Conservation (phyloP, 2,888 invertebrate species). For the Ectobius pallidus region DNA sequence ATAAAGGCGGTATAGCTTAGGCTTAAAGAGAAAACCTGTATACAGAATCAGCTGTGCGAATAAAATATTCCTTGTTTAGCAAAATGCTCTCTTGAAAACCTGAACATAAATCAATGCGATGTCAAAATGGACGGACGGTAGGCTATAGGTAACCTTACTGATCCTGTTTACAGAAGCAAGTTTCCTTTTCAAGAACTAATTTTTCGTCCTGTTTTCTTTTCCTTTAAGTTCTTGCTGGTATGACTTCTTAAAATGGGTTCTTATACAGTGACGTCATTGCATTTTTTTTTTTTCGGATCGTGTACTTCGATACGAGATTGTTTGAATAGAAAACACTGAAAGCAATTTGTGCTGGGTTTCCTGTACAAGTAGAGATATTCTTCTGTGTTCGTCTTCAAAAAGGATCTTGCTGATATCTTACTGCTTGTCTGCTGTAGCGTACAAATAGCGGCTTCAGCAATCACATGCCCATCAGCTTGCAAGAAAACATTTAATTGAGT, state of each 20-base stretch:
- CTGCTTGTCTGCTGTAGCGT: too few species aligned
- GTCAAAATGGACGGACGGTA: constrained; percentile 14
- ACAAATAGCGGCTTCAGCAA: too few species aligned
- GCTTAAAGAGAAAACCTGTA: not conserved
- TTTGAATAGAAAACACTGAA: too few species aligned
- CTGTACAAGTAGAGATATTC: too few species aligned
- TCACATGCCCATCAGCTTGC: too few species aligned
- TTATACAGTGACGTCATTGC: not conserved
- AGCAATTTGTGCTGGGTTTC: too few species aligned
- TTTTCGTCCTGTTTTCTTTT: not conserved
- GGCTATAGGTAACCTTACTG: not conserved
- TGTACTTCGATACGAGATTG: too few species aligned
- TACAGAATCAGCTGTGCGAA: not conserved
- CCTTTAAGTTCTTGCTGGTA: not conserved
- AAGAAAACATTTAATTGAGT: too few species aligned
- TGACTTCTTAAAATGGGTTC: not conserved
- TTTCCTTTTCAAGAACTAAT: constrained; percentile 22
- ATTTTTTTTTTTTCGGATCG: too few species aligned
- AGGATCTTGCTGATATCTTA: too few species aligned
- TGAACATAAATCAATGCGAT: constrained; percentile 5
- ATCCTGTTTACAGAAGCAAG: not conserved
- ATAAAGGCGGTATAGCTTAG: not conserved
- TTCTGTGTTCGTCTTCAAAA: too few species aligned
- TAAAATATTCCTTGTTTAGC: constrained; percentile 23
- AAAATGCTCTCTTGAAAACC: constrained; percentile 19